Evolutionary conservation across 2,888 invertebrate genomes (phyloP).

Genomic region (Chymomyza procnemis): DNA sequence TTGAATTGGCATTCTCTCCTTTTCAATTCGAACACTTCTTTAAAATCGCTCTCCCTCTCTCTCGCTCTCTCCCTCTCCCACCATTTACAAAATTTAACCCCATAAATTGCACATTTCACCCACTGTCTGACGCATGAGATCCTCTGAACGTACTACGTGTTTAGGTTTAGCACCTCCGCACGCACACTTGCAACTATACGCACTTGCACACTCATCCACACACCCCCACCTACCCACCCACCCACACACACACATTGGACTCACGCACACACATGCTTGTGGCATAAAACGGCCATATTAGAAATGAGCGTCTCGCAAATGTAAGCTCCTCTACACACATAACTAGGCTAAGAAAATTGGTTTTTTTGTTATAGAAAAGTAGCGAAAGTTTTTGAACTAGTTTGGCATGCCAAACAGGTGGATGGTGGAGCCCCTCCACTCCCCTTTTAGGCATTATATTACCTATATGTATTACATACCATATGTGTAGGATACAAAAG

Average conservation of each 20-base stretch:
- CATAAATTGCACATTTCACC: too few species aligned
- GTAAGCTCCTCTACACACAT: slow-evolving; percentile 11
- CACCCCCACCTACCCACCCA: slow-evolving; percentile 3
- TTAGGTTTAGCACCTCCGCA: slow-evolving; percentile 64
- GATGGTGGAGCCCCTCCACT: slow-evolving; percentile 23
- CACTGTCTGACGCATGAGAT: too few species aligned
- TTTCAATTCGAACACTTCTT: too few species aligned
- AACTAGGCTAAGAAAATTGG: slow-evolving; percentile 57
- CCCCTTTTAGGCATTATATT: neutral
- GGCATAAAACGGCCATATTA: slow-evolving; percentile 68
- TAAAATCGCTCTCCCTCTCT: too few species aligned
- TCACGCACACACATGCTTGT: slow-evolving; percentile 54
- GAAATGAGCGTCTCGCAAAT: slow-evolving; percentile 39
- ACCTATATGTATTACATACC: neutral
- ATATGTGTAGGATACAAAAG: neutral
- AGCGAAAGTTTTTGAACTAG: slow-evolving; percentile 42
- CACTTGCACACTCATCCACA: neutral
- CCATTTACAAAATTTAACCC: too few species aligned
- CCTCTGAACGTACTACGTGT: slow-evolving; percentile 58
- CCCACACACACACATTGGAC: slow-evolving; percentile 5
- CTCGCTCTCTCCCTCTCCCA: too few species aligned
- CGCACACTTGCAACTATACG: neutral
- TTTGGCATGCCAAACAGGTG: slow-evolving; percentile 65
- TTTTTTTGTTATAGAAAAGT: slow-evolving; percentile 44
- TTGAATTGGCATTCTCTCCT: too few species aligned